Conservation (phyloP, 92 coral and sea anemone genomes). For the Porites lobata region DNA sequence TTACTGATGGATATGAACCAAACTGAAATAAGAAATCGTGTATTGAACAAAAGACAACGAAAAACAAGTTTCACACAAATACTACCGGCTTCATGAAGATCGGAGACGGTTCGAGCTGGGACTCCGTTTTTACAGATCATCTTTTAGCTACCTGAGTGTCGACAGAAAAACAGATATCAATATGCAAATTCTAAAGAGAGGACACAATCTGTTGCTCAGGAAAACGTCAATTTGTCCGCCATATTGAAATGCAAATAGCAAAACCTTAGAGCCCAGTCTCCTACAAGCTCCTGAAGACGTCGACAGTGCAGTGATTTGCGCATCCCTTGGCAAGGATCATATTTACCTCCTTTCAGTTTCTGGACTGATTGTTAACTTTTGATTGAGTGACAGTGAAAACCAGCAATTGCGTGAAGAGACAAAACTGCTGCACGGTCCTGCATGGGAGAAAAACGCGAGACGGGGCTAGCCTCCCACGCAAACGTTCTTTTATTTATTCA, state of each 20-base stretch:
- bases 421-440: too few species aligned
- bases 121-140: conserved; percentile 92
- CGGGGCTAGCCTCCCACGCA: too few species aligned
- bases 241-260: conserved; percentile 29
- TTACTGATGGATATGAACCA: neutral
- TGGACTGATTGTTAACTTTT: too few species aligned
- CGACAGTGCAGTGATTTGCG: too few species aligned
- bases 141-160: neutral
- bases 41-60: neutral
- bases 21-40: neutral
- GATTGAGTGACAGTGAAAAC: too few species aligned
- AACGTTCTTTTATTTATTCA: too few species aligned
- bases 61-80: neutral
- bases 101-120: conserved; percentile 76
- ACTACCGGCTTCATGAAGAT: conserved; percentile 86
- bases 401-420: too few species aligned
- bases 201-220: conserved; percentile 23
- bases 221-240: conserved; percentile 19
- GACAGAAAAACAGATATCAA: neutral
- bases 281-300: too few species aligned
- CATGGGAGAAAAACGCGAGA: too few species aligned
- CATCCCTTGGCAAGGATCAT: too few species aligned
- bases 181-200: conserved; percentile 22
- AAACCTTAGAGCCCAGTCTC: neutral
- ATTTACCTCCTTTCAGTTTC: too few species aligned